phyloP scores from a whole-genome alignment of 2,888 invertebrate species.

The Phortica okadai region DNA sequence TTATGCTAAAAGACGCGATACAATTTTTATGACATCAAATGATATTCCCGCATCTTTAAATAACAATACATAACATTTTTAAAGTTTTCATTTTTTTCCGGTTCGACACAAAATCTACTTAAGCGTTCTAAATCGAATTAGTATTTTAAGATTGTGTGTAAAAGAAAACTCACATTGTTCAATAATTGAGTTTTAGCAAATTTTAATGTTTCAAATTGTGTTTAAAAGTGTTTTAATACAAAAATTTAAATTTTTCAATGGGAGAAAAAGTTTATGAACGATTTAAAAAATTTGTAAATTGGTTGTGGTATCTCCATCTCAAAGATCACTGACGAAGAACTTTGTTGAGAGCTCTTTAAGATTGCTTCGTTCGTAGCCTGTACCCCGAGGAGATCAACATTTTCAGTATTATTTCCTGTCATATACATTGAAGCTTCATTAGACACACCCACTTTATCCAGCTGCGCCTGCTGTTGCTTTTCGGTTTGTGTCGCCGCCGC shows the following conservation, averaged over 20 bases:
- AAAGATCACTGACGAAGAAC: slow-evolving; percentile 16
- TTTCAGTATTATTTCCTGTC: neutral
- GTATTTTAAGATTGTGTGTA: neutral
- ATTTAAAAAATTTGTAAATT: slow-evolving; percentile 21
- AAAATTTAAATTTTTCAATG: neutral
- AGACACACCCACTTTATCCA: too few relatives aligned
- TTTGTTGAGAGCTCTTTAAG: neutral
- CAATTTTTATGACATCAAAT: too few relatives aligned
- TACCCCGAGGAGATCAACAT: neutral
- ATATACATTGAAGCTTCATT: too few relatives aligned
- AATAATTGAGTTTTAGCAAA: neutral
- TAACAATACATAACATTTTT: too few relatives aligned
- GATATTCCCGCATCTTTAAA: too few relatives aligned
- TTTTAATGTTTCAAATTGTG: neutral
- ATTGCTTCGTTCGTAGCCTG: neutral
- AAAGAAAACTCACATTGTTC: neutral
- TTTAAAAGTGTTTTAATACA: neutral
- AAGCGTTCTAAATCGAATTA: neutral
- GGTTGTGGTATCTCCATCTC: slow-evolving; percentile 20
- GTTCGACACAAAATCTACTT: slow-evolving; percentile 3
- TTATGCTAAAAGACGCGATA: too few relatives aligned
- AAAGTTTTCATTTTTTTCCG: neutral
- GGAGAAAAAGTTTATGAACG: slow-evolving; percentile 2
- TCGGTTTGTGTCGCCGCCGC: neutral
- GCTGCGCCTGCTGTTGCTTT: too few relatives aligned